Base-by-base conservation (phyloP, 2,113 vertebrate species). In the Lampris megalopsis region DNA sequence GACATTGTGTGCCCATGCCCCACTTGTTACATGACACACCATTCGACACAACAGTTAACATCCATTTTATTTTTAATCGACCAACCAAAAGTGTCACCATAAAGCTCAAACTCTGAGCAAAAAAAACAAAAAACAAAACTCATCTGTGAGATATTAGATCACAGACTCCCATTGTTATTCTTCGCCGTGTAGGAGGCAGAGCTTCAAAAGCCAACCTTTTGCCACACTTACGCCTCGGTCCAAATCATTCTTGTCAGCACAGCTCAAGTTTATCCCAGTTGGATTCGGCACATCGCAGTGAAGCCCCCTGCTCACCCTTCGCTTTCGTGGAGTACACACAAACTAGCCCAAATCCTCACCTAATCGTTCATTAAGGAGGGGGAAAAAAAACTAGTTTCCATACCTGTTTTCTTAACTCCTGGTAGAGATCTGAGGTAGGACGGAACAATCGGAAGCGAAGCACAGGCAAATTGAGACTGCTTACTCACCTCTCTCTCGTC, bases 401-500 rank as follows among this genome's bases (percentile, higher is more conserved):
- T 2, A 3, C 50, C 3, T 1, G 4, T 9, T 3, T 3, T 6
- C 11, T 9, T 52, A 13, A 52, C 50, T 52, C 11, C 50, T 24
- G 50, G 54, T 10, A 45, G n/a, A 38, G 11, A 53, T 9, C 50
- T 53, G 50, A 53, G 24, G 24, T 24, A 24, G 24, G 2, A 35
- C 37, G 43, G 11, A 11, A 53, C 41, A 7, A 47, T 54, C 54
- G 7, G 6, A 11, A 78, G 0, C 40, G 9, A 56, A 69, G n/a
- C 0, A 40, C 0, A 45, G 68, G 58, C 4, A 64, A 43, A 41
- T 0, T 0, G 1, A 45, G 60, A 10, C 0, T 24, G 48, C 74
- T 49, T 2, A 66, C 85, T 85, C 69, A 80, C 66, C 72, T 77
- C 45, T 62, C 74, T 60, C 40, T 77, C 36, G 36, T 54, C 70